phyloP scores from a whole-genome alignment of 2,113 vertebrate species.

The Otocyon megalotis region DNA sequence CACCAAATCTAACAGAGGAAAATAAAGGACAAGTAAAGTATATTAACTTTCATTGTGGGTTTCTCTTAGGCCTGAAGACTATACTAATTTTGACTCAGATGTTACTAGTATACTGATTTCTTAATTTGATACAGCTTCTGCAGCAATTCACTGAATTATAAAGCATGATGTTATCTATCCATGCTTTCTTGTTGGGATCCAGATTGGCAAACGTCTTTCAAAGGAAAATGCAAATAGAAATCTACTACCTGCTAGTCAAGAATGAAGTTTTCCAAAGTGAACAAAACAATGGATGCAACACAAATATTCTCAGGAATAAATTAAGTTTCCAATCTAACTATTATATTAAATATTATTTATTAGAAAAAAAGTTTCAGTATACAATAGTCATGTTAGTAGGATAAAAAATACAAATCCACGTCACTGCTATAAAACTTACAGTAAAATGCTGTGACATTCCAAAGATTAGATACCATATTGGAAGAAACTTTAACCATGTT shows the following conservation, averaged over 20 bases:
- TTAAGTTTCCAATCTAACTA: neutral
- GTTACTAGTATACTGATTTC: neutral
- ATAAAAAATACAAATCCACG: constrained; percentile 67
- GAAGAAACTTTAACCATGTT: constrained; percentile 62
- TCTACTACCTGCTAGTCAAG: neutral
- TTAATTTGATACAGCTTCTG: neutral
- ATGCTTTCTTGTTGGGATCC: neutral
- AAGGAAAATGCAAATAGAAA: constrained; percentile 33
- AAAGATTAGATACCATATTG: constrained; percentile 65
- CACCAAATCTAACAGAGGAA: neutral
- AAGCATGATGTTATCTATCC: constrained; percentile 58
- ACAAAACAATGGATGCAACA: constrained; percentile 55
- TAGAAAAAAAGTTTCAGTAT: constrained; percentile 51
- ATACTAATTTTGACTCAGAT: neutral
- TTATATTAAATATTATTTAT: constrained; percentile 8
- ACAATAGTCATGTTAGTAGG: neutral
- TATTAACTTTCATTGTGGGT: neutral
- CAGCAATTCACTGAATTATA: constrained; percentile 59
- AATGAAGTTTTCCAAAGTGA: neutral
- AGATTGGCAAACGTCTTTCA: neutral
- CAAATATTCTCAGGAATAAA: constrained; percentile 9
- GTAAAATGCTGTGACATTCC: constrained; percentile 68
- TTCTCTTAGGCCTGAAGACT: constrained; percentile 10
- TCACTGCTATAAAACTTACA: constrained; percentile 65
- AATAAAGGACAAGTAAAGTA: neutral